These are phyloP conservation scores for Drosophila takahashii DNA, from an alignment of 1,140 invertebrate genomes.

Conservation along the genomic window DNA sequence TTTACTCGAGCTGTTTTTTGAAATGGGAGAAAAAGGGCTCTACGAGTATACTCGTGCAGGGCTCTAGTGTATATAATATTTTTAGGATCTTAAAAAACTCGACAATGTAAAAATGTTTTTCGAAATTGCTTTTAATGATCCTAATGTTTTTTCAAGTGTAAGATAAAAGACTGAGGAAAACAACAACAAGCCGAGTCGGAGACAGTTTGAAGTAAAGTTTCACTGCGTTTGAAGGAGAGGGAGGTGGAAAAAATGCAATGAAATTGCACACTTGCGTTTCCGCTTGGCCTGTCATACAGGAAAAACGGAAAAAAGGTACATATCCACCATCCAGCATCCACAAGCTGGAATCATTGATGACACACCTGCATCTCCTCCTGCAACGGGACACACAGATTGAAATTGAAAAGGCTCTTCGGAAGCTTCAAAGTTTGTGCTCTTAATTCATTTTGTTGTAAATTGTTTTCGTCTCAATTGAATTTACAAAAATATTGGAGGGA, in stretches of 20 bases:
- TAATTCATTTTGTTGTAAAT: constrained; percentile 73
- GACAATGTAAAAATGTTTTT: too few species aligned
- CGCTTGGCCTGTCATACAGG: constrained; percentile 58
- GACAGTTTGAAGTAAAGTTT: constrained; percentile 64
- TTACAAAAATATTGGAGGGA: constrained; percentile 17
- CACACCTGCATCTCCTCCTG: constrained; percentile 54
- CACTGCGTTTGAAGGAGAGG: constrained; percentile 41
- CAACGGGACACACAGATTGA: constrained; percentile 65
- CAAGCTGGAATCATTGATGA: constrained; percentile 38
- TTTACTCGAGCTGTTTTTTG: too few species aligned
- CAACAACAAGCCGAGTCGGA: constrained; percentile 29
- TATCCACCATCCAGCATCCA: constrained; percentile 16
- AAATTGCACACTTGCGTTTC: constrained; percentile 80
- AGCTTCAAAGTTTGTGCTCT: constrained; percentile 43
- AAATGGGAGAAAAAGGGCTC: too few species aligned
- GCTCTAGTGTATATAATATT: too few species aligned
- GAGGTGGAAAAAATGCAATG: constrained; percentile 65
- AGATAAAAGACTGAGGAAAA: constrained; percentile 8
- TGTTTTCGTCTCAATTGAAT: constrained; percentile 56
- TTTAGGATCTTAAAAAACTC: too few species aligned
- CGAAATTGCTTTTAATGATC: too few species aligned
- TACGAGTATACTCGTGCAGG: too few species aligned
- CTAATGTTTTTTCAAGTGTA: constrained; percentile 5
- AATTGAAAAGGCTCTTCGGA: constrained; percentile 54
- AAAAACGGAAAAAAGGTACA: constrained; percentile 31